A percentile compares a stretch with the other conserved stretches of the same genome.
Evolutionary conservation across 2,113 vertebrate species (phyloP).

Genomic region (Sinocyclocheilus anshuiensis): DNA sequence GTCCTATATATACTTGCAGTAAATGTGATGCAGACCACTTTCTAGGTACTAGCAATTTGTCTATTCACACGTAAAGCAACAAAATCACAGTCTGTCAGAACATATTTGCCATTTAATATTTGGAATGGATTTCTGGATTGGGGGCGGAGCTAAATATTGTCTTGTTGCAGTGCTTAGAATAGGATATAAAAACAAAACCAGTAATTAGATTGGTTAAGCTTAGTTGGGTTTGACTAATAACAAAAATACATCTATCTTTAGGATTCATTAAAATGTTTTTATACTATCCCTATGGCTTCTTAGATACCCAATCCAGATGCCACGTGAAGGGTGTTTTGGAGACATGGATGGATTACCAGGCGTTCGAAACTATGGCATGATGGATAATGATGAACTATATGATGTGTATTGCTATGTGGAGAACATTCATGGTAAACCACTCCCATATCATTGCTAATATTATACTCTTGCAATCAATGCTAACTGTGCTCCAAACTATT

Average conservation of each 20-base stretch:
- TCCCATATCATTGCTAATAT: not conserved
- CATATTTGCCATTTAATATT: not conserved
- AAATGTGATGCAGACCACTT: not conserved
- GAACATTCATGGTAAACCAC: slow-evolving; percentile 80
- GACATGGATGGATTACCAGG: slow-evolving; percentile 90
- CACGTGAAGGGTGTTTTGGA: slow-evolving; percentile 88
- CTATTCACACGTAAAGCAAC: not conserved
- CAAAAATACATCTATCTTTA: not conserved
- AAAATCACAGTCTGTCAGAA: not conserved
- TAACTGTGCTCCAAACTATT: not conserved
- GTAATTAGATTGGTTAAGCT: not conserved
- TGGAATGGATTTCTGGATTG: not conserved
- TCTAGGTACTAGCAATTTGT: not conserved
- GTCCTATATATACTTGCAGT: not conserved
- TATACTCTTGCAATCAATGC: not conserved
- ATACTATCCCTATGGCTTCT: not conserved
- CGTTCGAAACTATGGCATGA: slow-evolving; percentile 86
- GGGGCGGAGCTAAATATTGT: not conserved
- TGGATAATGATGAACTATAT: slow-evolving; percentile 84
- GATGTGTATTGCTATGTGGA: slow-evolving; percentile 94
- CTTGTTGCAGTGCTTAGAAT: not conserved
- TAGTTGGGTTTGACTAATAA: not conserved
- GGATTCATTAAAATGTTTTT: not conserved
- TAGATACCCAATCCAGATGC: slow-evolving; percentile 91
- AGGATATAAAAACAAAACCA: not conserved